Conservation (phyloP, 2,888 invertebrate species). For the Catocala sponsa region DNA sequence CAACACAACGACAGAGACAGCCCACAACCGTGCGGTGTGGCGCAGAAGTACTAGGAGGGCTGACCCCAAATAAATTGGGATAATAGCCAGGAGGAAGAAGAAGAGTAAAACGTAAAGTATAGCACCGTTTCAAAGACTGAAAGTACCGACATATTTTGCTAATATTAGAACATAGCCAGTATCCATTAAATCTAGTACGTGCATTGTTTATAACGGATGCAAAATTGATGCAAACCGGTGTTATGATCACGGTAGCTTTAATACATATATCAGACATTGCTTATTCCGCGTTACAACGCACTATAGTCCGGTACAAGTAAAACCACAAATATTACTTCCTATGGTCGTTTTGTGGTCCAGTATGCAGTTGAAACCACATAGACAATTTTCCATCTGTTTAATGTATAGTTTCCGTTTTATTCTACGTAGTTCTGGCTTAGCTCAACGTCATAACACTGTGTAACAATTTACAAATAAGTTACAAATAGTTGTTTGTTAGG, state of each 20-base stretch:
- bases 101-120: too few species aligned
- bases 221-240: too few species aligned
- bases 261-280: not conserved
- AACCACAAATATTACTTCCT: conserved; percentile 11
- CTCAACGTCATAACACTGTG: not conserved
- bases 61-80: too few species aligned
- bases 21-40: too few species aligned
- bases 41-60: too few species aligned
- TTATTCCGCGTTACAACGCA: not conserved
- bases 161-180: too few species aligned
- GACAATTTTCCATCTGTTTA: conserved; percentile 1
- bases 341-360: conserved; percentile 5
- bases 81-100: too few species aligned
- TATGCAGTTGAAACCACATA: conserved; percentile 2
- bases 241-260: not conserved
- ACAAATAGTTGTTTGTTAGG: not conserved
- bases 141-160: too few species aligned
- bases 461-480: not conserved
- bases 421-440: not conserved
- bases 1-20: too few species aligned
- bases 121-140: too few species aligned
- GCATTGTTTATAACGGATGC: too few species aligned
- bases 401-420: conserved; percentile 11
- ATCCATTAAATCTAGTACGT: too few species aligned
- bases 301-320: not conserved